Conservation (phyloP, 2,797 vertebrate genomes). For the Natrix natrix region DNA sequence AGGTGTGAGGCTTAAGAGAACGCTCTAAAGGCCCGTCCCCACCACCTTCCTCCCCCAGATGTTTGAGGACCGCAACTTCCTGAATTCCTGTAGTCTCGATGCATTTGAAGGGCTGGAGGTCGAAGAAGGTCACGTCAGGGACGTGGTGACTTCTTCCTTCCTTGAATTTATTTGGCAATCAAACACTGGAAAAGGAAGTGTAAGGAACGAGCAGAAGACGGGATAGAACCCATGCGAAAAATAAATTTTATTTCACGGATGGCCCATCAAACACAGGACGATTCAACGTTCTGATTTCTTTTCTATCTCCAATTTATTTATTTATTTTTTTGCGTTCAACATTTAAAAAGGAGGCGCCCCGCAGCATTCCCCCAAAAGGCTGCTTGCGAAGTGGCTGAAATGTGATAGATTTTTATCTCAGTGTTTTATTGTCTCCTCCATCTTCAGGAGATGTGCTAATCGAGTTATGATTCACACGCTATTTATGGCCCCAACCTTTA, state of each 20-base stretch:
- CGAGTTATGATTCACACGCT: background rate
- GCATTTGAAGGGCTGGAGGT: background rate
- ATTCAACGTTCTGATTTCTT: background rate
- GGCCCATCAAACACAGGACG: too few species aligned
- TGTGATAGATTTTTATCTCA: background rate
- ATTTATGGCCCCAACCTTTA: constrained; percentile 22
- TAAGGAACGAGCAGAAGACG: background rate
- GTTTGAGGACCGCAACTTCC: background rate
- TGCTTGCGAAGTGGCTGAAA: constrained; percentile 28
- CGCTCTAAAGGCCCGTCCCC: background rate
- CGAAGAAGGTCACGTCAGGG: background rate
- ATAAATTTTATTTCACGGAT: background rate
- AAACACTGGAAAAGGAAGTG: background rate
- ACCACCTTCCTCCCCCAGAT: background rate
- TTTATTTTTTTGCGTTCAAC: background rate
- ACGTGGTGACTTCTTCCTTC: background rate
- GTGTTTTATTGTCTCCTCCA: background rate
- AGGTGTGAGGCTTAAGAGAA: background rate
- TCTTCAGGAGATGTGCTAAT: background rate
- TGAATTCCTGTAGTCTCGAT: background rate
- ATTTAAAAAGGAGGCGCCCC: background rate
- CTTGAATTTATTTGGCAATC: background rate
- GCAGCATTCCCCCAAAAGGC: background rate
- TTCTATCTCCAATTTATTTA: background rate
- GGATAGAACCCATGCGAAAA: fast-evolving